Evolutionary conservation across 2,888 invertebrate species (phyloP), one percentile per base, ranked within the genome.

Genomic region (Taenaris catops): DNA sequence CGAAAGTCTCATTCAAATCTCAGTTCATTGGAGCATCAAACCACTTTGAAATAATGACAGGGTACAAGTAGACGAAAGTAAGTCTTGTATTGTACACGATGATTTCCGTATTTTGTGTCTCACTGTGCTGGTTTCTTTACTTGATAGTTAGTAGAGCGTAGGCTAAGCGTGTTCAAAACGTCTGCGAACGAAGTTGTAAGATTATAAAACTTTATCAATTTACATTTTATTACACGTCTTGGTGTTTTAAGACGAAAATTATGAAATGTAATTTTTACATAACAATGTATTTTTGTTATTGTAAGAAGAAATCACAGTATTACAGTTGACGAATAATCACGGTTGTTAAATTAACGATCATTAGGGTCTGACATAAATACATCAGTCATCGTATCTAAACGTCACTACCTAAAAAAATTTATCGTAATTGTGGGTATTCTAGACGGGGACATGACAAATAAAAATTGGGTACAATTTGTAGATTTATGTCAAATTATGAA

Each of bases 41-140:
- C 51, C 50, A 45, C 63, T 66, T 69, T 67, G 55, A 64, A 57
- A 57, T 69, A 68, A 73, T 73, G 78, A 72, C 76, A 76, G 64
- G 61, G 66, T 70, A 78, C 80, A 75, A 72, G 70, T 69, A 58
- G 62, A 69, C 65, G 80, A 79, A 80, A 79, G 80, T 73, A 58
- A 62, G 48, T 48, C 53, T 51, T 48, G 31, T 16, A 67, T 72
- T 71, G 73, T 72, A 32, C 48, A 49, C 46, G 44, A 24, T 38
- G 45, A 41, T 49, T 51, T 48, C 42, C 53, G 53, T 48, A 39
- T 31, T 31, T 44, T 45, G 48, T 46, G 45, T 48, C 44, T 49
- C 38, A 44, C 49, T 53, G 49, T 46, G 42, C 51, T 51, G 44
- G 45, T 54, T 46, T 49, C 48, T 51, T 47, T 49, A 31, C 31